Evolutionary conservation across 2,888 invertebrate genomes (phyloP).

Genomic region (Chymomyza procnemis): DNA sequence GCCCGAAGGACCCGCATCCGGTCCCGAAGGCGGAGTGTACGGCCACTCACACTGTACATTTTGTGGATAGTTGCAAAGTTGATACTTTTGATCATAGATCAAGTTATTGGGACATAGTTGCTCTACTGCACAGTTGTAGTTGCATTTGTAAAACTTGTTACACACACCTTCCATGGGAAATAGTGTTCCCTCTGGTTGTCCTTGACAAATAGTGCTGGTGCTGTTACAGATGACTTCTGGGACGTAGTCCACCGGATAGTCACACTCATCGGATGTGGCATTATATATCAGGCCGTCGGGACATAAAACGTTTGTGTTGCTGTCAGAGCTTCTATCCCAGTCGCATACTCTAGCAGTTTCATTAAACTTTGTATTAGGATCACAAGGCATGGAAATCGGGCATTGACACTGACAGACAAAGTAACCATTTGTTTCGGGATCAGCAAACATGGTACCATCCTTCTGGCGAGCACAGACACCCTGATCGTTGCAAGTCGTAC

Average conservation of each 20-base stretch:
- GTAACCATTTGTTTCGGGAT: conserved; percentile 43
- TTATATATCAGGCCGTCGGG: conserved; percentile 48
- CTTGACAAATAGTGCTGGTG: conserved; percentile 30
- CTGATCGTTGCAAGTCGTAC: conserved; percentile 39
- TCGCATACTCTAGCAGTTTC: conserved; percentile 32
- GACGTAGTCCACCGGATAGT: conserved; percentile 49
- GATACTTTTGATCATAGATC: conserved; percentile 8
- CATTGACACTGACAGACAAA: conserved; percentile 58
- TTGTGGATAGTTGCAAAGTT: conserved; percentile 43
- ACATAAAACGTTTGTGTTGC: conserved; percentile 22
- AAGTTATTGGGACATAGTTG: conserved; percentile 54
- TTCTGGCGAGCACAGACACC: conserved; percentile 29
- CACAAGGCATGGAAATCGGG: conserved; percentile 49
- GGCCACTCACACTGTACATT: conserved; percentile 35
- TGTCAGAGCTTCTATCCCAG: conserved; percentile 16
- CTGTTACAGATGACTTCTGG: conserved; percentile 41
- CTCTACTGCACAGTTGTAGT: conserved; percentile 55
- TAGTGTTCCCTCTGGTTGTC: conserved; percentile 41
- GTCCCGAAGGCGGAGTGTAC: conserved; percentile 57
- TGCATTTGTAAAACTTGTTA: conserved; percentile 60
- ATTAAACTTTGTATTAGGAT: conserved; percentile 35
- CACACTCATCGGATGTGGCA: conserved; percentile 41
- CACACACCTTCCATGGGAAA: conserved; percentile 48
- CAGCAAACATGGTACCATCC: conserved; percentile 37
- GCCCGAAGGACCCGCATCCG: conserved; percentile 68